Percentiles rank a stretch among this genome's conserved stretches.
Evolutionary conservation across 2,797 vertebrate species (phyloP).

Genomic region (Tapirus indicus): DNA sequence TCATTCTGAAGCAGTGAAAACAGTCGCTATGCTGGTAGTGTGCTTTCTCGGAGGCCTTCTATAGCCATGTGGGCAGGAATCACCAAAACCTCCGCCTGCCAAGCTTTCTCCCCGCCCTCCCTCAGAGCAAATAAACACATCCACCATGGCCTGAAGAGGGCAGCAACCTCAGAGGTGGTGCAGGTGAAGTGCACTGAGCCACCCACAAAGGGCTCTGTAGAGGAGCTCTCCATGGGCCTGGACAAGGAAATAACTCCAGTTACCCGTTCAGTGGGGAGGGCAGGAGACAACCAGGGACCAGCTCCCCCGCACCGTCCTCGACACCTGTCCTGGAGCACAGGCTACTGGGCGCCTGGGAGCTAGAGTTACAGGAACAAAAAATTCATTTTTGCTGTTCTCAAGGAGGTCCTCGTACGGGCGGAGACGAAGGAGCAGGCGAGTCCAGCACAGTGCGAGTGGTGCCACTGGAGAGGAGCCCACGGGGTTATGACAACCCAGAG

Average conservation of each 20-base stretch:
- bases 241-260: background rate
- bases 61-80: background rate
- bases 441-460: no score
- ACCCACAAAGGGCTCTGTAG: background rate
- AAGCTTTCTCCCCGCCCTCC: background rate
- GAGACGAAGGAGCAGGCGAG: background rate
- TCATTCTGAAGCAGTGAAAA: constrained; percentile 32
- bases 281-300: background rate
- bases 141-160: background rate
- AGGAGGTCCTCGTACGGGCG: background rate
- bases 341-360: background rate
- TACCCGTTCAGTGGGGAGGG: background rate
- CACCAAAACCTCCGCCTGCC: background rate
- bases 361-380: background rate
- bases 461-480: background rate
- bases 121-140: background rate
- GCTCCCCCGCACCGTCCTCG: background rate
- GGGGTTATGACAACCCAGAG: background rate
- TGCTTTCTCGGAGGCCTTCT: constrained; percentile 44
- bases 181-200: background rate
- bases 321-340: background rate
- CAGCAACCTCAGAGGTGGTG: background rate
- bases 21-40: background rate
- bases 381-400: background rate
- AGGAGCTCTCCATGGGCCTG: background rate